Base-by-base conservation (phyloP, 53 echinoderm and acorn worm species). In the Echinometra lucunter region DNA sequence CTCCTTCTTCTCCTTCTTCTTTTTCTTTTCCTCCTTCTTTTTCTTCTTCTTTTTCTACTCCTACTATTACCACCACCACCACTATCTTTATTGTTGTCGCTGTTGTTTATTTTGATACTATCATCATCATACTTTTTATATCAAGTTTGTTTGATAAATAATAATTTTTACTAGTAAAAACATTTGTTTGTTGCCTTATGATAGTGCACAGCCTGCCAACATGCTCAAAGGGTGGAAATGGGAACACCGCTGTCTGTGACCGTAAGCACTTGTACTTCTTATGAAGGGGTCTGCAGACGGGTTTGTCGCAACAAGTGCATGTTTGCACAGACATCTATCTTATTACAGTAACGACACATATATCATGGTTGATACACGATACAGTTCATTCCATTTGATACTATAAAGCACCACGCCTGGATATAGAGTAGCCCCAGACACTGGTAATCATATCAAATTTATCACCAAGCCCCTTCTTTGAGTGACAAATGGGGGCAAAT, bases 1-100 rank as follows among this genome's bases (percentile, higher is more conserved):
- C 63, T 37, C 70, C 63, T 91, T 91, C 66, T 91, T 91, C 66
- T 69, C 38, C 92, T 91, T 67, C 92, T 66, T 67, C 66, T 91
- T 67, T 38, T 91, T 91, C 92, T 66, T 35, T 32, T 91, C 37
- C 92, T 91, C 70, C 92, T 91, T 91, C 40, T 66, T 91, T 38
- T 91, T 32, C 92, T 91, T 66, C 92, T 91, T 35, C 38, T 91
- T 38, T 91, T 32, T 69, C 70, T 66, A 67, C 70, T 35, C 38
- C 70, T 69, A 21, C 63, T 63, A 63, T 63, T 63, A 27, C 25
- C 0, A 21, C 4, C 25, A 63, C 3, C 0, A 63, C 25, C 7
- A 63, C 6, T 23, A 25, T 63, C 7, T 25, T 63, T 6, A 63
- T 63, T 58, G 19, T 58, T 63, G 21, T 60, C 21, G 2, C 21